Base-by-base conservation (phyloP, 2,888 invertebrate genomes). In the Lithophane socia region DNA sequence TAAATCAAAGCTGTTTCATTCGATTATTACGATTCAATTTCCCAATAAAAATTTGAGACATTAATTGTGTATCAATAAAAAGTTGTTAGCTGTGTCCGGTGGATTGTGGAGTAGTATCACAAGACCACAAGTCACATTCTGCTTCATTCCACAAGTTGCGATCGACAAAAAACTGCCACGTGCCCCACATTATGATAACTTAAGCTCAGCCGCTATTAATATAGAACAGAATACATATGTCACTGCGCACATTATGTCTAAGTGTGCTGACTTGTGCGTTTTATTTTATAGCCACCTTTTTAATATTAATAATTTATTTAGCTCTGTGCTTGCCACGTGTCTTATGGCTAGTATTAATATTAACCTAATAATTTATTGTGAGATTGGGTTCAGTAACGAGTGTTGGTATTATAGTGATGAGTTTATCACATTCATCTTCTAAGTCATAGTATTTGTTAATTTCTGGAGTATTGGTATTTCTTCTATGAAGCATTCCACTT, bases 151-250 rank as follows among this genome's bases (percentile, higher is more conserved):
- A 73, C 80, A 72, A 85, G 80, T 77, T 79, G 77, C 37, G 75
- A 83, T 73, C 82, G 65, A 77, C 80, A 86, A 86, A 86, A 86
- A 86, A 85, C 66, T 56, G 75, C 85, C 86, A 82, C 87, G 86
- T 86, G 87, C 87, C 75, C 80, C 76, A 86, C 79, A 86, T 86
- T 83, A 83, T 69, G 78, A 86, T 86, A 84, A 77, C 78, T 86
- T 86, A 80, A 80, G 76, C 47, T 64, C 73, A 78, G 65, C 72
- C 74, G 74, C 64, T 70, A 84, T 82, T 82, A 84, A 82, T 86
- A 84, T 84, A 82, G 73, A 73, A 79, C 78, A 76, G 75, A 80
- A 78, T 86, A 76, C 75, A 86, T 84, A 86, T 84, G 73, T 86
- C 85, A 84, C 66, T 76, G 63, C 72, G 29, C 73, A 86, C 72